Evolutionary conservation across 2,888 invertebrate species (phyloP), one percentile per base, ranked within the genome.

Genomic region (Agrotis puta): DNA sequence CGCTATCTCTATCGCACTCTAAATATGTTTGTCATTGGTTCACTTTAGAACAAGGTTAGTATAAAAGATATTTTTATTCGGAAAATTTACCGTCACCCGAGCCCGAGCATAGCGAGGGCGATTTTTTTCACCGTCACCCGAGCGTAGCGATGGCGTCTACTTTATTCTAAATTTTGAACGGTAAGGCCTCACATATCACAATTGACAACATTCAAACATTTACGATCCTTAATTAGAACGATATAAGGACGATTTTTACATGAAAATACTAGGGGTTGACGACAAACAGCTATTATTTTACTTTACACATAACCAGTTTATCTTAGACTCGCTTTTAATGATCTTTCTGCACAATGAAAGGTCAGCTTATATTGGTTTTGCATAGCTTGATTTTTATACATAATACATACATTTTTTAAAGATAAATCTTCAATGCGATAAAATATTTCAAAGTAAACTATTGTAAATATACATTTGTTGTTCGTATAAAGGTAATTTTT

Each of bases 111-210:
- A 50, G n/a, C 2, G 48, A n/a, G 13, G 14, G 51, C n/a, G 22
- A 3, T 16, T n/a, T n/a, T n/a, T n/a, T n/a, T n/a, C n/a, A n/a
- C n/a, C n/a, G n/a, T n/a, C n/a, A n/a, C n/a, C n/a, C n/a, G 20
- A 16, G 24, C 4, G 53, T 53, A 24, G 63, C 39, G 33, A 22
- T 22, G 22, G 9, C 9, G 18, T 50, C 59, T 1, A 16, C 51
- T 69, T 59, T 71, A 76, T 22, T 54, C 64, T 67, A 64, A 65
- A 77, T 64, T 64, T 68, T 24, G 33, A 51, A 22, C n/a, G 22
- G 22, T 79, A 79, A 79, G 79, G 79, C 79, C 79, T 47, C 79
- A 22, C 39, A 1, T 80, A 81, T 79, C 79, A 79, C 79, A 79
- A 71, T 79, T 64, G 58, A 77, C 77, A 56, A 64, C 78, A 77